Percentiles rank a stretch among this genome's conserved stretches.
Evolutionary conservation across 2,888 invertebrate genomes (phyloP).

Genomic region (Netelia fuscicornis): DNA sequence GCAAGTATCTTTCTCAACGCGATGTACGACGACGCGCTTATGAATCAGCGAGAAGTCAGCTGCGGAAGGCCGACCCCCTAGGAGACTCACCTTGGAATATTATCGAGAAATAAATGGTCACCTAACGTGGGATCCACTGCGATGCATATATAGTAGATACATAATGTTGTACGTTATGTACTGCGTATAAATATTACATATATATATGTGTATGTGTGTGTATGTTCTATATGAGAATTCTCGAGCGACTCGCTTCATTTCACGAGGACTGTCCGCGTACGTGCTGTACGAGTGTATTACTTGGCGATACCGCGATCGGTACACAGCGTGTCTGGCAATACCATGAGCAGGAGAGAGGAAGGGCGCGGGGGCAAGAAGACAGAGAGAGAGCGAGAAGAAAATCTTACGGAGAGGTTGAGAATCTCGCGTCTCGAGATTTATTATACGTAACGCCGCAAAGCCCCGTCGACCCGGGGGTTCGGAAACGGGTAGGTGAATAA

Average conservation of each 20-base stretch:
- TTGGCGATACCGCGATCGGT: slow-evolving; percentile 52
- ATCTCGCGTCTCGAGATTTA: slow-evolving; percentile 68
- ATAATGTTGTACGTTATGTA: slow-evolving; percentile 59
- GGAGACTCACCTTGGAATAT: slow-evolving; percentile 67
- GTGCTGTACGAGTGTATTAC: slow-evolving; percentile 67
- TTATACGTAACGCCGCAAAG: slow-evolving; percentile 70
- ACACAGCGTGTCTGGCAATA: slow-evolving; percentile 35
- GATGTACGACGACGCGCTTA: slow-evolving; percentile 62
- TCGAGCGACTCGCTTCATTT: slow-evolving; percentile 59
- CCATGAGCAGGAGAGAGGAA: neutral
- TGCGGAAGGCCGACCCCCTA: slow-evolving; percentile 64
- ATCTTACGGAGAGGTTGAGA: slow-evolving; percentile 67
- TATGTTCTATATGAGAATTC: slow-evolving; percentile 52
- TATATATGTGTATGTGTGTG: neutral
- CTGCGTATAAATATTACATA: slow-evolving; percentile 52
- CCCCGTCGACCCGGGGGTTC: slow-evolving; percentile 67
- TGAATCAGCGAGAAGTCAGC: slow-evolving; percentile 64
- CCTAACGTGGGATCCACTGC: slow-evolving; percentile 67
- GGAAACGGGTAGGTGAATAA: slow-evolving; percentile 67
- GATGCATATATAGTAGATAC: slow-evolving; percentile 51
- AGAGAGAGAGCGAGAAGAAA: slow-evolving; percentile 45
- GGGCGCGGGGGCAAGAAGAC: slow-evolving; percentile 1
- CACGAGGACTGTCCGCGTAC: slow-evolving; percentile 60
- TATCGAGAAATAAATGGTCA: slow-evolving; percentile 69
- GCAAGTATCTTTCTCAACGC: slow-evolving; percentile 39